Base-by-base conservation (phyloP, 2,113 vertebrate genomes). In the Platichthys flesus region DNA sequence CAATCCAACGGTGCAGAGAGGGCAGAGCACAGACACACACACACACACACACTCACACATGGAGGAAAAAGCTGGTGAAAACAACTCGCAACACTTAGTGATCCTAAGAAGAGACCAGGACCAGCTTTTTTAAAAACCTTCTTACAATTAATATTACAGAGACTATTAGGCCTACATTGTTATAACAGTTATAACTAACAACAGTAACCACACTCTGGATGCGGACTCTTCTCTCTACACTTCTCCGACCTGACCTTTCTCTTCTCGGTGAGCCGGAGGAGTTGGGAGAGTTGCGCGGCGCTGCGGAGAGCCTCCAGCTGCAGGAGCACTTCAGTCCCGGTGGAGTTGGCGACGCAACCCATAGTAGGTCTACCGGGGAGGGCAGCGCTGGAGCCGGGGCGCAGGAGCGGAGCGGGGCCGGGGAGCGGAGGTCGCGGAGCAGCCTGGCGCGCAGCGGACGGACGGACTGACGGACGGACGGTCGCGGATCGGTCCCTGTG, bases 341-440 rank as follows among this genome's bases (percentile, higher is more conserved):
- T 85, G 93, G 94, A 94, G 93, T 94, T 94, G 87, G 93, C 92
- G 68, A 95, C 94, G 49, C 94, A 95, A 92, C 94, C 94, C 94
- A 95, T 95, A 93, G 92, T 94, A 89, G 82, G 82, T 76, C 52
- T 37, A 42, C 83, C 83, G 60, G 71, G 78, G 76, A 72, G 81
- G 52, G 56, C 70, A 58, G 49, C 61, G 63, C 82, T 16, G 82
- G 61, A 21, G 83, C 80, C 80, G 70, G 68, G 71, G 77, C 1
- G 76, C 68, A 78, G 56, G 68, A 73, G 71, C 77, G 59, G 72
- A 68, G 57, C 86, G 26, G 83, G 87, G 76, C 74, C 86, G 79
- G 67, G 74, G 60, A 76, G 72, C 69, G 40, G 57, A 18, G 67
- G 67, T 62, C 66, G 74, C 69, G 12, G 75, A 55, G 65, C 81